Evolutionary conservation across 2,888 invertebrate genomes (phyloP).

Genomic region (Parelbella ahira): DNA sequence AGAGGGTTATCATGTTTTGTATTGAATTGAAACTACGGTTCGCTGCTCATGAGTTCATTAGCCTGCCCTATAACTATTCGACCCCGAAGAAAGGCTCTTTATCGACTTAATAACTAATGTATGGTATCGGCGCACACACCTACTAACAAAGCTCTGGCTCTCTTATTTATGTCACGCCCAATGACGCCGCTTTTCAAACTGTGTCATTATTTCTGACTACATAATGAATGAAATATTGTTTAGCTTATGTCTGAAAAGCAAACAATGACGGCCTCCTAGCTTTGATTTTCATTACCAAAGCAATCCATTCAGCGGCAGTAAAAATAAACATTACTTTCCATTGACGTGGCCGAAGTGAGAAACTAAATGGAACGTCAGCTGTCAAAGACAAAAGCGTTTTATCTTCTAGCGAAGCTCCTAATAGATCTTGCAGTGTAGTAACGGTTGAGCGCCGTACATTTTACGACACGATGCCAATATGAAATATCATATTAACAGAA

Average conservation of each 20-base stretch:
- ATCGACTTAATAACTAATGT: constrained; percentile 60
- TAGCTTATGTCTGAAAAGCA: constrained; percentile 11
- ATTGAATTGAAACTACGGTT: constrained; percentile 38
- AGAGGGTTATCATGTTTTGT: constrained; percentile 7
- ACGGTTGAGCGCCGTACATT: no score
- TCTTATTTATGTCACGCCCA: constrained; percentile 67
- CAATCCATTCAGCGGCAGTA: constrained; percentile 18
- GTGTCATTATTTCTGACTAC: constrained; percentile 20
- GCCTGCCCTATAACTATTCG: constrained; percentile 59
- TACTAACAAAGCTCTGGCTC: constrained; percentile 48
- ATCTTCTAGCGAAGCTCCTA: constrained; percentile 46
- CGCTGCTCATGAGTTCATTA: constrained; percentile 65
- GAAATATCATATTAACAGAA: no score
- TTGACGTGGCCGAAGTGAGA: constrained; percentile 5
- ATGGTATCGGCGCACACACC: constrained; percentile 43
- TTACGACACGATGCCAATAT: no score
- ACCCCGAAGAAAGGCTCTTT: constrained; percentile 65
- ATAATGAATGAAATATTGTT: constrained; percentile 21
- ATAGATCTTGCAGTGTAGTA: constrained; percentile 40
- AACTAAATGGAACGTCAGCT: constrained; percentile 36
- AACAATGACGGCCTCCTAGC: constrained; percentile 8
- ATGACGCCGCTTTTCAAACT: constrained; percentile 31
- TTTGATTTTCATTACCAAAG: constrained; percentile 19
- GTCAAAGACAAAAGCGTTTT: constrained; percentile 49
- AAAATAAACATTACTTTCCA: constrained; percentile 18